phyloP scores from a whole-genome alignment of 37 sponge, comb jelly and placozoan species.

The Halisarca cf. caerulea region DNA sequence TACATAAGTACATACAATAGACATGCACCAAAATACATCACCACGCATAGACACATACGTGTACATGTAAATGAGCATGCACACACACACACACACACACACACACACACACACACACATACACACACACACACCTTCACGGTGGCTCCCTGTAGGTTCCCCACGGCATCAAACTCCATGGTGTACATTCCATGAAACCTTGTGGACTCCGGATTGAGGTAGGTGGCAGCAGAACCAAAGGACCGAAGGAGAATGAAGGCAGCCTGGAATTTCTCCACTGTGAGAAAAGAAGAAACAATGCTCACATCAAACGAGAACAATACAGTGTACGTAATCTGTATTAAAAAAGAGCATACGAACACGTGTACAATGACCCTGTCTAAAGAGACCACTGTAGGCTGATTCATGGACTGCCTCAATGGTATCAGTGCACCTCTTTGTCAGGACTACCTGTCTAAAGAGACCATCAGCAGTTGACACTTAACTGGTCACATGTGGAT shows the following conservation, averaged over 20 bases:
- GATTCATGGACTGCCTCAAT: too few relatives aligned
- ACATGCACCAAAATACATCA: not conserved
- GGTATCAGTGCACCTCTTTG: too few relatives aligned
- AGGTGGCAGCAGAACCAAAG: constrained; percentile 89
- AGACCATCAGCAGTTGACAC: too few relatives aligned
- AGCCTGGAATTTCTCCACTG: constrained; percentile 87
- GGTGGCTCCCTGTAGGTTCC: constrained; percentile 70
- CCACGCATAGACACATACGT: not conserved
- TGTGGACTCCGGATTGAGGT: constrained; percentile 91
- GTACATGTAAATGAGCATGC: not conserved
- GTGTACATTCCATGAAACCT: constrained; percentile 85
- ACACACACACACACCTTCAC: constrained; percentile 43
- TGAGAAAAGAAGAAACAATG: not conserved
- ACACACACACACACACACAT: not conserved
- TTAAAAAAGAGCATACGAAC: too few relatives aligned
- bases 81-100: constrained; percentile 10
- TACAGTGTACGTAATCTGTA: too few relatives aligned
- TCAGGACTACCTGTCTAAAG: too few relatives aligned
- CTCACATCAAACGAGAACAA: too few relatives aligned
- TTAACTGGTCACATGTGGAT: too few relatives aligned
- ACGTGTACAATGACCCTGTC: too few relatives aligned
- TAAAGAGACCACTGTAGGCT: too few relatives aligned
- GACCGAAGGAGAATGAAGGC: constrained; percentile 89
- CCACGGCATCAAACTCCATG: constrained; percentile 92
- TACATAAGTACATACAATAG: not conserved